These are phyloP conservation scores for Laspeyria flexula DNA, from an alignment of 2,888 invertebrate genomes.

Conservation along the genomic window DNA sequence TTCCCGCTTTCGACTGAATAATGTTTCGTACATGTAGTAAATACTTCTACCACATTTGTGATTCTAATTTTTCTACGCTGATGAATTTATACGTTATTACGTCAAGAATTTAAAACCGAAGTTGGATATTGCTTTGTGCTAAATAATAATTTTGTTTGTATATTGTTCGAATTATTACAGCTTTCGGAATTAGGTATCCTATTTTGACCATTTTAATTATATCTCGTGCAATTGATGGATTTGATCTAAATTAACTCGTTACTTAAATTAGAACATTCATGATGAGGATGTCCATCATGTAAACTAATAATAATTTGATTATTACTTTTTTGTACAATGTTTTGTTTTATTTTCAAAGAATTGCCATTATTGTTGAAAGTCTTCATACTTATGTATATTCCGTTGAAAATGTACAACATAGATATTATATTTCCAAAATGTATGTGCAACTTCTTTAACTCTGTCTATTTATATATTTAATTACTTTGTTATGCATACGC, in stretches of 20 bases:
- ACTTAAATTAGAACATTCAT: no score
- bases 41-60: slow-evolving; percentile 37
- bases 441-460: background rate
- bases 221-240: no score
- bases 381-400: slow-evolving; percentile 1
- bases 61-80: slow-evolving; percentile 37
- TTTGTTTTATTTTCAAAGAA: background rate
- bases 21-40: slow-evolving; percentile 33
- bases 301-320: no score
- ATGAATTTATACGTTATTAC: slow-evolving; percentile 1
- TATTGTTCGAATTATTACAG: no score
- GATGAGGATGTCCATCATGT: no score
- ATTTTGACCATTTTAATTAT: no score
- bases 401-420: background rate
- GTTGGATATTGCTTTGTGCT: no score
- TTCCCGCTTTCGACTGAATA: slow-evolving; percentile 52
- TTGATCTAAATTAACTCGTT: no score
- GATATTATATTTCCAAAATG: background rate
- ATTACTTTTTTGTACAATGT: no score
- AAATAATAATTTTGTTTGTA: no score
- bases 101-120: background rate
- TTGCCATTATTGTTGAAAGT: background rate
- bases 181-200: no score
- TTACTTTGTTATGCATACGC: background rate
- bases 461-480: background rate